phyloP scores from a whole-genome alignment of 2,888 invertebrate species.

The Osedax frankpressi region DNA sequence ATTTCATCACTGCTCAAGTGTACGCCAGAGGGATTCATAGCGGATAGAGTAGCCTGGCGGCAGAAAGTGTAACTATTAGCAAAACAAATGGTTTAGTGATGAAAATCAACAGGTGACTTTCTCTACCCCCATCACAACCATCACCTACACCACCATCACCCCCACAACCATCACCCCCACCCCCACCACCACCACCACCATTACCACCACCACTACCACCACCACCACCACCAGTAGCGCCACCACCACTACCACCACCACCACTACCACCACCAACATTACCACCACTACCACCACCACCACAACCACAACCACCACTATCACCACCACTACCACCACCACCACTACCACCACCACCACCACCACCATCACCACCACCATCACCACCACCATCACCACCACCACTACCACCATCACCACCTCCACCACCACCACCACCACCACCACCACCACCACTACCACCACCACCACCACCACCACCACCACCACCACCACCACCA shows the following conservation, averaged over 20 bases:
- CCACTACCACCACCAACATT: too few species aligned
- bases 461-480: background rate
- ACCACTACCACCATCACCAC: too few species aligned
- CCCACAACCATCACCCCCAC: background rate
- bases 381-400: background rate
- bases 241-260: too few species aligned
- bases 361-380: background rate
- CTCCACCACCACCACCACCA: background rate
- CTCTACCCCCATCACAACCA: background rate
- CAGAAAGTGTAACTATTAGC: too few species aligned
- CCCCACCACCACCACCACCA: too few species aligned
- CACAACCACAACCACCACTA: too few species aligned
- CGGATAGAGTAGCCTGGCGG: background rate
- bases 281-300: too few species aligned
- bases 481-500: background rate
- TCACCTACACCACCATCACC: slow-evolving; percentile 3
- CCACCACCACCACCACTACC: background rate
- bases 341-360: background rate
- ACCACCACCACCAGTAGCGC: too few species aligned
- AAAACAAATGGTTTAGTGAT: too few species aligned
- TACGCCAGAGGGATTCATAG: background rate
- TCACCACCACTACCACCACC: too few species aligned
- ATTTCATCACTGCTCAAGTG: background rate
- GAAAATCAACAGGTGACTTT: too few species aligned
- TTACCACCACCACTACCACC: background rate